Evolutionary conservation across 2,113 vertebrate species (phyloP).

Genomic region (Chloebia gouldiae): DNA sequence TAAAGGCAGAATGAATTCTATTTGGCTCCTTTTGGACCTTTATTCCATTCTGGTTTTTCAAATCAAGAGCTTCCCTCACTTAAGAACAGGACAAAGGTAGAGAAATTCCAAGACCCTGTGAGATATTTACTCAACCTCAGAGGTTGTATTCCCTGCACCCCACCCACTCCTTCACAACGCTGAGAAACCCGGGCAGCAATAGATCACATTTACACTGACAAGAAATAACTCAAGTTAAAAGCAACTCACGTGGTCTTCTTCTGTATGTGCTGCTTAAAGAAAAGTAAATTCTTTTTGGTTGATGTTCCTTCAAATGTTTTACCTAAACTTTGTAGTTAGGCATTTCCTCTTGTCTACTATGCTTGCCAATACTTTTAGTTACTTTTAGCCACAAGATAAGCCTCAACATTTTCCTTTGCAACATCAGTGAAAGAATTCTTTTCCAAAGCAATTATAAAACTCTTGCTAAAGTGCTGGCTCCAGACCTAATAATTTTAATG

Average conservation of each 20-base stretch:
- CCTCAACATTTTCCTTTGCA: background rate
- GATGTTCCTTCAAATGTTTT: background rate
- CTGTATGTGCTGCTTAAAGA: conserved; percentile 19
- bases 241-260: conserved; percentile 56
- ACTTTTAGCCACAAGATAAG: background rate
- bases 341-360: background rate
- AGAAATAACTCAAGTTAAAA: conserved; percentile 18
- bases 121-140: background rate
- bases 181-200: background rate
- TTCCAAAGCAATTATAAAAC: background rate
- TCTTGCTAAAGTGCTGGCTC: background rate
- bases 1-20: background rate
- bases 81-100: background rate
- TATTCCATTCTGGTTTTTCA: background rate
- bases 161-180: background rate
- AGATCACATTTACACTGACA: background rate
- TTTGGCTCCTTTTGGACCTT: background rate
- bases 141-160: background rate
- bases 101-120: background rate
- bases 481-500: background rate
- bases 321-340: background rate
- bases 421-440: background rate
- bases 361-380: background rate
- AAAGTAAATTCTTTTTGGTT: background rate
- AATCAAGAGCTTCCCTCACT: background rate